These are phyloP conservation scores for Hirudinaria manillensis DNA, from an alignment of 2,888 invertebrate genomes.

Conservation along the genomic window DNA sequence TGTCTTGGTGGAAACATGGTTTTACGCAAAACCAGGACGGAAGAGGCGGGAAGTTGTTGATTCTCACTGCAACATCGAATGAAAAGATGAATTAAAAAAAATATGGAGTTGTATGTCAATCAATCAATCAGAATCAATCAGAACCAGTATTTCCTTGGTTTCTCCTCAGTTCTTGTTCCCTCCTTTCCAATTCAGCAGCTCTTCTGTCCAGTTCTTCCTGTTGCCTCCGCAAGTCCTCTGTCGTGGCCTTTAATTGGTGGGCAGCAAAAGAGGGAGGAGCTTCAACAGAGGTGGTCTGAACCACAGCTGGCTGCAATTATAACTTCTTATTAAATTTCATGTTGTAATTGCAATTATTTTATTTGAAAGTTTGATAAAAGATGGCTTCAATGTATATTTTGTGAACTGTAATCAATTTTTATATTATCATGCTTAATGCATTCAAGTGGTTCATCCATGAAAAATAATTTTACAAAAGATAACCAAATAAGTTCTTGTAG, in stretches of 20 bases:
- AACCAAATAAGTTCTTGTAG: too few species aligned
- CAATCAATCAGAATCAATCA: neutral
- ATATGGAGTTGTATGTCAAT: neutral
- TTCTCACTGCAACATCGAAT: slow-evolving; percentile 58
- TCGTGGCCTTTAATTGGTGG: slow-evolving; percentile 46
- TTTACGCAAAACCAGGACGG: slow-evolving; percentile 77
- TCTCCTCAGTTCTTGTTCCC: slow-evolving; percentile 68
- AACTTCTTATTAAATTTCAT: neutral
- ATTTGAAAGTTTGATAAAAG: neutral
- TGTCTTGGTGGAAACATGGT: slow-evolving; percentile 99
- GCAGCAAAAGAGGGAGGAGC: neutral
- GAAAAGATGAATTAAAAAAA: neutral
- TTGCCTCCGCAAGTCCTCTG: slow-evolving; percentile 53
- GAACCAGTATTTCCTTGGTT: slow-evolving; percentile 20
- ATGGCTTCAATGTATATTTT: too few species aligned
- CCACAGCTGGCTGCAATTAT: slow-evolving; percentile 23
- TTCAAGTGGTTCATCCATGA: too few species aligned
- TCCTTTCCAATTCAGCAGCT: slow-evolving; percentile 77
- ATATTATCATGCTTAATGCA: too few species aligned
- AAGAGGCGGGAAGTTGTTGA: slow-evolving; percentile 97
- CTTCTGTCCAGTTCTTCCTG: slow-evolving; percentile 76
- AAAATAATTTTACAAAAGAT: too few species aligned
- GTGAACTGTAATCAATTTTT: too few species aligned
- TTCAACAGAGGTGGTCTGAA: slow-evolving; percentile 11
- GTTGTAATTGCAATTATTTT: slow-evolving; percentile 1